Evolutionary conservation across 2,113 vertebrate species (phyloP), one percentile per base, ranked within the genome.

Genomic region (Rhizomys pruinosus): DNA sequence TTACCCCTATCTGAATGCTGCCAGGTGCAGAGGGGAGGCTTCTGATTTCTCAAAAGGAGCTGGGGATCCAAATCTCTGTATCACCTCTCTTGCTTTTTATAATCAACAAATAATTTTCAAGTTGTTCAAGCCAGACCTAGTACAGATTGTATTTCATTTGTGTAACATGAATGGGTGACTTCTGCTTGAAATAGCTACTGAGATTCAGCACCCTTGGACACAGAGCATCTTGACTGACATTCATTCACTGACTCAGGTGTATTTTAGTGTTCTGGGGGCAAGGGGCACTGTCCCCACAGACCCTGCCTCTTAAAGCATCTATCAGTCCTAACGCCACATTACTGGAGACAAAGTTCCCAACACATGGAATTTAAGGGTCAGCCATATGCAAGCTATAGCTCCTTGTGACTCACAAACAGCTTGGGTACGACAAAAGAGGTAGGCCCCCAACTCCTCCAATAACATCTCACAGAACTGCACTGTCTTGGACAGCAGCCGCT

Each of bases 71-170:
- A 6, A 42, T 47, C 68, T 93, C 73, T 37, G 16, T 55, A 77
- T 66, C 55, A 47, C 74, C 22, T 89, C 10, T 91, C 55, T 61
- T 91, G 17, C 29, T 44, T 84, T 89, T 89, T 37, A 59, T 57
- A 20, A 22, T 72, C n/a, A 76, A 42, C 61, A 63, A 84, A 19
- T 39, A 78, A 32, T 59, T 57, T 59, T 16, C 11, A 34, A 73
- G 61, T 47, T 79, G 47, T 61, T 3, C 61, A 42, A 42, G 22
- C 91, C 37, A 92, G 17, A 59, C 16, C 73, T 68, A 44, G n/a
- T 84, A 34, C 3, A 44, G n/a, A 29, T 23, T 59, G 39, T 11
- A 47, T 68, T 76, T 84, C 64, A 12, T 74, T 68, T 42, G 27
- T 77, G 34, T 66, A 27, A 12, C 39, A 57, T 9, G 6, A 27